phyloP scores from a whole-genome alignment of 2,113 vertebrate species.

The Rhynchopsitta pachyrhyncha region DNA sequence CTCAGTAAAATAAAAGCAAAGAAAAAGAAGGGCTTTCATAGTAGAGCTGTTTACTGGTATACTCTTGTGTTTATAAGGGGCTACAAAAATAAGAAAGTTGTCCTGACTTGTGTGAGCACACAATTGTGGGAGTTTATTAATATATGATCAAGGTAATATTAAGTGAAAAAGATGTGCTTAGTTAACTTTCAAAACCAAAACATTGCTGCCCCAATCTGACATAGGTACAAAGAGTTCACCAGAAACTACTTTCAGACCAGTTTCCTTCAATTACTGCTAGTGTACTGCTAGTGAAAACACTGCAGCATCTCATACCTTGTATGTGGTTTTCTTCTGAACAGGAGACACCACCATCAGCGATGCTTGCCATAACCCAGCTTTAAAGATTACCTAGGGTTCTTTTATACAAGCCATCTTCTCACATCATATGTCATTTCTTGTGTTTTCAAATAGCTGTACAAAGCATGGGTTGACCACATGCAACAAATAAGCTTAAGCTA shows the following conservation, averaged over 20 bases:
- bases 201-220: background rate
- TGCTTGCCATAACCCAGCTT: background rate
- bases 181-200: background rate
- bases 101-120: background rate
- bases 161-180: background rate
- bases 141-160: background rate
- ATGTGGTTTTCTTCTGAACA: background rate
- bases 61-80: background rate
- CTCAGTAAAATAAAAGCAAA: background rate
- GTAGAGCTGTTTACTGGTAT: background rate
- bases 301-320: background rate
- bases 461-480: accelerated
- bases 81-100: background rate
- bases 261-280: background rate
- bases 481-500: background rate
- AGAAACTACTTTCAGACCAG: background rate
- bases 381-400: background rate
- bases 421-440: background rate
- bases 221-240: background rate
- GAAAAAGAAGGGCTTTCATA: background rate
- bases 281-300: background rate
- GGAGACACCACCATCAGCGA: background rate
- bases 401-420: background rate
- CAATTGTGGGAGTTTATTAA: background rate
- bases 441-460: background rate